These are phyloP conservation scores for Rhadina sibilatrix DNA, from an alignment of 2,113 vertebrate genomes.

Conservation along the genomic window DNA sequence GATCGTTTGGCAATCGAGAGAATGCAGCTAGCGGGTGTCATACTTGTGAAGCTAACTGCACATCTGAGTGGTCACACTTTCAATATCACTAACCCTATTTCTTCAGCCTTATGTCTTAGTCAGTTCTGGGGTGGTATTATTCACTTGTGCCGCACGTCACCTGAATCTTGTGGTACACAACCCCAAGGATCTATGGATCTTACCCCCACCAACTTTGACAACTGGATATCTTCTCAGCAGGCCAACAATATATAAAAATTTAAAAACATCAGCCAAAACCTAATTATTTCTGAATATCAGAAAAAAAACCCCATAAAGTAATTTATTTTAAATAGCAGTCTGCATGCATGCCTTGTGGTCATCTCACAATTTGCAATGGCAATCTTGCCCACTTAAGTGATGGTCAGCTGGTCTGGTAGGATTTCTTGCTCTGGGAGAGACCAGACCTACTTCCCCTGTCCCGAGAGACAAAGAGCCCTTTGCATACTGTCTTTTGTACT, in stretches of 20 bases:
- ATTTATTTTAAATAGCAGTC: neutral
- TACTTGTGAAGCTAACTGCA: neutral
- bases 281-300: neutral
- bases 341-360: neutral
- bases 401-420: neutral
- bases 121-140: neutral
- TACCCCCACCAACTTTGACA: neutral
- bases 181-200: neutral
- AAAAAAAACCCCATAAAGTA: neutral
- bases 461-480: neutral
- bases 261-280: neutral
- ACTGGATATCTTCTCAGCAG: neutral
- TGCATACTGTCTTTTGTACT: neutral
- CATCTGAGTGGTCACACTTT: neutral
- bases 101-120: neutral
- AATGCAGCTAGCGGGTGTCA: neutral
- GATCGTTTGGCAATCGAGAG: neutral
- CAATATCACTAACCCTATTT: neutral
- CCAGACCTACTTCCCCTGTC: neutral
- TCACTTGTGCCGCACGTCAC: neutral
- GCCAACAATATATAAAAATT: neutral
- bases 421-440: neutral
- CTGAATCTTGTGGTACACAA: neutral
- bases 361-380: neutral
- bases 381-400: neutral